phyloP scores from a whole-genome alignment of 2,797 vertebrate genomes.

The Falco rusticolus region DNA sequence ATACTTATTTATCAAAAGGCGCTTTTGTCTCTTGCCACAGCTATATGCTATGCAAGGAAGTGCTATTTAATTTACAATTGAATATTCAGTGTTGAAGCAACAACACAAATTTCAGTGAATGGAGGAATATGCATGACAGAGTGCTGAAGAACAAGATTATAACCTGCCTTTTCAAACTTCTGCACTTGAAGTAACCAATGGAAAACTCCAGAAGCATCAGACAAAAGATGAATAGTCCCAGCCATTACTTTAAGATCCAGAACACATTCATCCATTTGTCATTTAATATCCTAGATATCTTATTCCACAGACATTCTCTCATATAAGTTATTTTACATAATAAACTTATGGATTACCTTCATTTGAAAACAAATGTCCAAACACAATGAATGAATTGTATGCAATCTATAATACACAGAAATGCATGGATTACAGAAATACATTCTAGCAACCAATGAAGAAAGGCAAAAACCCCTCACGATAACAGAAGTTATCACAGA shows the following conservation, averaged over 20 bases:
- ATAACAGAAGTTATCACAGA: not conserved
- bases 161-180: not conserved
- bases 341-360: not conserved
- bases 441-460: not conserved
- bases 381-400: not conserved
- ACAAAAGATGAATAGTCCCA: not conserved
- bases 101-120: slow-evolving; percentile 1
- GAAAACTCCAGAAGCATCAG: slow-evolving; percentile 17
- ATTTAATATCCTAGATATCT: not conserved
- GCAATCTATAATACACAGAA: not conserved
- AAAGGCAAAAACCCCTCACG: not conserved
- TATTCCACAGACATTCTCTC: not conserved
- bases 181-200: not conserved
- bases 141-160: not conserved
- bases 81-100: not conserved
- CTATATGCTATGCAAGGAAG: not conserved
- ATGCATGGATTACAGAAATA: not conserved
- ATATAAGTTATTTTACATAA: not conserved
- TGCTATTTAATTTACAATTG: slow-evolving; percentile 7
- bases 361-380: not conserved
- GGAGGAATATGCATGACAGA: not conserved
- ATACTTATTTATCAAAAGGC: not conserved
- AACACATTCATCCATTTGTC: not conserved
- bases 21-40: slow-evolving; percentile 16
- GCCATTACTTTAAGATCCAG: not conserved